phyloP scores from a whole-genome alignment of 2,888 invertebrate genomes.

The Urechis unicinctus region DNA sequence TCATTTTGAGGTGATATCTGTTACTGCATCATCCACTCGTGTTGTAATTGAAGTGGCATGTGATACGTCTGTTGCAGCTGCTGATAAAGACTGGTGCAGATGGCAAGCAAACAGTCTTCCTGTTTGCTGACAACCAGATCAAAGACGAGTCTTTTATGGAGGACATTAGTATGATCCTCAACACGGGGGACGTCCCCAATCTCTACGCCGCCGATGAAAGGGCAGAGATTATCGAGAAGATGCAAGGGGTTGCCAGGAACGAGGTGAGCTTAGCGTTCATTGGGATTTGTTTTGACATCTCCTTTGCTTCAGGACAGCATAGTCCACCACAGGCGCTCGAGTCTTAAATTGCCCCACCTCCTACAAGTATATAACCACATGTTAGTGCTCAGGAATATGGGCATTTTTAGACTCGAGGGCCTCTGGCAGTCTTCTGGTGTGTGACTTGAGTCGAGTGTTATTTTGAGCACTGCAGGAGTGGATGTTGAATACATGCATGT shows the following conservation, averaged over 20 bases:
- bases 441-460: no score
- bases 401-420: no score
- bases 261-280: slow-evolving; percentile 30
- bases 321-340: no score
- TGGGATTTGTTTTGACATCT: no score
- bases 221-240: slow-evolving; percentile 52
- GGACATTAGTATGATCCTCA: slow-evolving; percentile 52
- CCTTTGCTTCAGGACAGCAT: no score
- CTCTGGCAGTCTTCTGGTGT: no score
- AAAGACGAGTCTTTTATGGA: slow-evolving; percentile 52
- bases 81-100: slow-evolving; percentile 48
- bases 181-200: slow-evolving; percentile 52
- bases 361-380: no score
- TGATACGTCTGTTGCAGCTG: slow-evolving; percentile 26
- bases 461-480: no score
- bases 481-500: no score
- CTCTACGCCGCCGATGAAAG: slow-evolving; percentile 51
- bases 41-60: background rate
- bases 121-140: slow-evolving; percentile 51
- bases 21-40: background rate
- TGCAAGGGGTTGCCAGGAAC: slow-evolving; percentile 47
- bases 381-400: no score
- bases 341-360: no score
- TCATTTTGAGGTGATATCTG: background rate
- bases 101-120: slow-evolving; percentile 48